Evolutionary conservation across 2,888 invertebrate genomes (phyloP), one percentile per base, ranked within the genome.

Genomic region (Polyommatus icarus): DNA sequence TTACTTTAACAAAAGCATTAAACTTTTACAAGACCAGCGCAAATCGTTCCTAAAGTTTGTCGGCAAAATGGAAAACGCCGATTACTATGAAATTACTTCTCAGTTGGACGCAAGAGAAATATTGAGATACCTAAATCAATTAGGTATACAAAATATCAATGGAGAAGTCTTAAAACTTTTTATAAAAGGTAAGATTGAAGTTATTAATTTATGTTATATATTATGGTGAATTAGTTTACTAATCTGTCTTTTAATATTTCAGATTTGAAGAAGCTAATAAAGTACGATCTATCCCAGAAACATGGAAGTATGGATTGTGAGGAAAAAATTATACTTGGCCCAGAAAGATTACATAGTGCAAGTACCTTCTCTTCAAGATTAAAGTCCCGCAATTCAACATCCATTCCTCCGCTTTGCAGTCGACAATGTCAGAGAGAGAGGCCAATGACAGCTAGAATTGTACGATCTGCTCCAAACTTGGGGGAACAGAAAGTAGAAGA

Each of bases 151-250:
- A 78, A 97, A 97, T 85, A 96, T 97, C 82, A 96, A 96, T 79
- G 96, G 96, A 24, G 95, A 96, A 87, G 96, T 97, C 85, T 91
- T 97, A 77, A 97, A 97, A 91, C 96, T 96, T 87, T 97, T 97
- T 87, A 96, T 97, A 85, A 96, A 95, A 95, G 97, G 97, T 97
- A 91, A 86, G 80, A 61, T 24, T 61, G 10, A 20, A 24, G 4
- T 61, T 10, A 3, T 4, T 8, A 8, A 8, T 59, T 10, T 20
- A 24, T 61, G 1, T 3, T 12, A 3, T 10, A 10, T 2, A 24
- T 6, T 20, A 24, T 1, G 20, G 36, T 36, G 36, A 36, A 61
- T 0, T 24, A 24, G 20, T 61, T 24, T 24, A 54, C 10, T 61
- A 61, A 4, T 3, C 3, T 10, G 57, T 75, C 24, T 71, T 78